Evolutionary conservation across 2,797 vertebrate species (phyloP), one percentile per base, ranked within the genome.

Genomic region (Pangasius mekongensis): DNA sequence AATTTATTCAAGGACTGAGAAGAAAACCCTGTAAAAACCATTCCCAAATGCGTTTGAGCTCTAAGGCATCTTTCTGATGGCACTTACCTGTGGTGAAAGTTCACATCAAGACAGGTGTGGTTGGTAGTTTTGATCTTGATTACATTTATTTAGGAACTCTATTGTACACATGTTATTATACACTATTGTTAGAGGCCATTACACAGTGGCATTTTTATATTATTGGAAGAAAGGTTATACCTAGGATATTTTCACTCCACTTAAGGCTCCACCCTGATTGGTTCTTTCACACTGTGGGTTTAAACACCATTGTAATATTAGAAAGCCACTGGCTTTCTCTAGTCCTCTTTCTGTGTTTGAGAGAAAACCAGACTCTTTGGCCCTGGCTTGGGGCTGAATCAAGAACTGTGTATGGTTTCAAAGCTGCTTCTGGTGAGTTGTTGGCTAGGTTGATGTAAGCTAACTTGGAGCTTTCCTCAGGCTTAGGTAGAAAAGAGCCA

Each of bases 1-100:
- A 93, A 91, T 89, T 91, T 90, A 93, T 94, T 94, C 95, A 95
- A 93, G 93, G 91, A 93, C 93, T 93, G 16, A 47, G 20, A 66
- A 20, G 22, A 66, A 64, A 10, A 83, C 3, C 24, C 2, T 83
- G 24, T 20, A 58, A 64, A 64, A 83, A 64, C 24, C 4, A 27
- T 82, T 82, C 36, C 56, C 36, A 82, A 62, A 64, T 16, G 36
- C 20, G 49, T 77, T 87, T 86, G 39, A 60, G 22, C 33, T 87
- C 22, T 36, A 18, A 27, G 54, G 39, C 30, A 30, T 82, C 49
- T 87, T 43, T 56, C n/a, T 58, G 67, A 62, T 76, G 43, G n/a
- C 69, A 24, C 47, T 33, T 85, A 43, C 39, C 47, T 33, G 27
- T 77, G 58, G 39, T 77, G 82, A n/a, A 87, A 66, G 22, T 71